Base-by-base conservation (phyloP, 2,797 vertebrate genomes). In the Brachymystax lenok region DNA sequence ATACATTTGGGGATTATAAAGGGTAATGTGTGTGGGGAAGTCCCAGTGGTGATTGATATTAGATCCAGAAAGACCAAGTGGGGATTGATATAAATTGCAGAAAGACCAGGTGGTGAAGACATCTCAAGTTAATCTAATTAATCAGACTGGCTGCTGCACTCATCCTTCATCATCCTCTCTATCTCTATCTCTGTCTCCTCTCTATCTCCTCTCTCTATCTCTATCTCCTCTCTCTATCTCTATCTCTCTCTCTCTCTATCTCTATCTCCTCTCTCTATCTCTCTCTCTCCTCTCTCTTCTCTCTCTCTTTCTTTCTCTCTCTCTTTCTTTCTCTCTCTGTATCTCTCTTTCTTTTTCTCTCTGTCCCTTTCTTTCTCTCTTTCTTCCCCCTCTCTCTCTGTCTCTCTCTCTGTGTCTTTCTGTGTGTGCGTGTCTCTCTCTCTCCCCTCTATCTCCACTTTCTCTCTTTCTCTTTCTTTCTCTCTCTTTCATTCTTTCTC, bases 141-240 rank as follows among this genome's bases (percentile, higher is more conserved):
- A 66, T 67, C 64, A 67, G 27, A 14, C 3, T 67, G n/a, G 59
- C n/a, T 61, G 59, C 64, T 30, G 64, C 64, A 24, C 40, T 52
- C 64, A 17, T 67, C 28, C 64, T 67, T 71, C 87, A 84, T 86
- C 89, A 87, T 87, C 85, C 86, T 88, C 87, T 24, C 13, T n/a
- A 5, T 40, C 82, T 76, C 85, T 89, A 86, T 82, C 71, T 33
- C 30, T 0, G 0, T 33, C 4, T 33, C 30, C 28, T 28, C 28
- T 28, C 28, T 28, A 28, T 28, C 2, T 28, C 1, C 4, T 33
- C 30, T 33, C 30, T 33, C 0, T 1, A 0, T 33, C 30, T 33
- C 30, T 33, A 4, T 5, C 4, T 5, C 4, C 30, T 5, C 4
- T 5, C 4, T 33, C 30, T 33, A 4, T 33, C 4, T 5, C 4